Percentiles rank a stretch among this genome's conserved stretches.
phyloP scores from a whole-genome alignment of 2,113 vertebrate species.

The Telmatochromis brachygnathus region DNA sequence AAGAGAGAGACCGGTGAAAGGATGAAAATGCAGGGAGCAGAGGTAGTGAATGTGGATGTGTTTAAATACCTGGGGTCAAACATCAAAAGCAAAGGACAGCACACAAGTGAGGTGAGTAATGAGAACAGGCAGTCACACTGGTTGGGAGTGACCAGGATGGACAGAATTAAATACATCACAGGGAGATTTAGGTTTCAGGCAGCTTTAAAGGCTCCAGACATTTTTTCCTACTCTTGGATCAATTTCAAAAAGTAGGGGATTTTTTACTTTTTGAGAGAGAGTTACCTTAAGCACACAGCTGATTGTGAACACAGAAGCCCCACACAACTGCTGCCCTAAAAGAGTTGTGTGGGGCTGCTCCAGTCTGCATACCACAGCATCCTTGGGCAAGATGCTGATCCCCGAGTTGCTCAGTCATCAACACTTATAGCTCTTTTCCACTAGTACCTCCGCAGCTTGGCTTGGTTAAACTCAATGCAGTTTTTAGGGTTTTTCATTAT shows the following conservation, averaged over 20 bases:
- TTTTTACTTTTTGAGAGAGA: not conserved
- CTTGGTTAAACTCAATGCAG: not conserved
- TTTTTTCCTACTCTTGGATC: not conserved
- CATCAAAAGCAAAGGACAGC: not conserved
- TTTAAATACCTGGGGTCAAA: not conserved
- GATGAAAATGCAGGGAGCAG: not conserved
- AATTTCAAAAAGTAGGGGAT: not conserved
- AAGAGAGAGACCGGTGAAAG: not conserved
- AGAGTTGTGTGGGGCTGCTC: not conserved
- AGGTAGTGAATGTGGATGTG: not conserved
- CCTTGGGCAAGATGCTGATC: not conserved
- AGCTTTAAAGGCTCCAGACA: not conserved
- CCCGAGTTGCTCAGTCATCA: rapidly evolving
- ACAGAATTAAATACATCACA: not conserved
- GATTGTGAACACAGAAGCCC: not conserved
- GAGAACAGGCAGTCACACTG: not conserved
- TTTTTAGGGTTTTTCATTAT: not conserved
- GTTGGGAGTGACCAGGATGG: not conserved
- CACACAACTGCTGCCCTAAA: not conserved
- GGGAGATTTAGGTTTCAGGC: not conserved
- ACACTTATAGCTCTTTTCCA: not conserved
- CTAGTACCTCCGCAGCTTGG: not conserved
- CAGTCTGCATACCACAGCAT: not conserved
- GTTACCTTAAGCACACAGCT: not conserved
- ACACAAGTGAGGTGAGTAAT: not conserved